Evolutionary conservation across 2,797 vertebrate species (phyloP).

Genomic region (Perodicticus potto): DNA sequence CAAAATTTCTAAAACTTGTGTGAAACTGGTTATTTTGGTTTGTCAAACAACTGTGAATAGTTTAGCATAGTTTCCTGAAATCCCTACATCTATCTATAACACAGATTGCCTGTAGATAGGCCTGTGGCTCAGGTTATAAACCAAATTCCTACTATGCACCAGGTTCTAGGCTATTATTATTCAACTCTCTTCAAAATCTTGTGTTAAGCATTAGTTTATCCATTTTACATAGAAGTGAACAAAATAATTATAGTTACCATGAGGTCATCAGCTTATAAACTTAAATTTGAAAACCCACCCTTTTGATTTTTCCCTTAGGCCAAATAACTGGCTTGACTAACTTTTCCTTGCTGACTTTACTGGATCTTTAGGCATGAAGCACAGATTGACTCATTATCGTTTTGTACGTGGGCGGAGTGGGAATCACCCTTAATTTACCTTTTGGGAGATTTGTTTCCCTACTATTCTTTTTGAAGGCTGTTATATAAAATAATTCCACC

Average conservation of each 20-base stretch:
- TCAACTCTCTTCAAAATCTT: neutral
- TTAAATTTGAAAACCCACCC: neutral
- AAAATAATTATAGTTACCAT: neutral
- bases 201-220: neutral
- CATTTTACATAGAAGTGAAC: neutral
- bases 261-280: neutral
- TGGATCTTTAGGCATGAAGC: neutral
- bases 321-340: neutral
- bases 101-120: neutral
- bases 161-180: neutral
- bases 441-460: constrained; percentile 29
- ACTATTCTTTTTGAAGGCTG: neutral
- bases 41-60: neutral
- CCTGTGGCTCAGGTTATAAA: neutral
- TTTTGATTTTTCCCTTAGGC: constrained; percentile 9
- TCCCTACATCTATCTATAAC: neutral
- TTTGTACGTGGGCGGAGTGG: neutral
- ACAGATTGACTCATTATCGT: neutral
- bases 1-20: neutral
- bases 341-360: neutral
- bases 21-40: neutral
- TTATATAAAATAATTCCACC: neutral
- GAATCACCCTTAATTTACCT: neutral
- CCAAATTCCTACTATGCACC: neutral
- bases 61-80: neutral